These are phyloP conservation scores for Hozukius guyotensis DNA, from an alignment of 2,797 vertebrate genomes.

Conservation along the genomic window DNA sequence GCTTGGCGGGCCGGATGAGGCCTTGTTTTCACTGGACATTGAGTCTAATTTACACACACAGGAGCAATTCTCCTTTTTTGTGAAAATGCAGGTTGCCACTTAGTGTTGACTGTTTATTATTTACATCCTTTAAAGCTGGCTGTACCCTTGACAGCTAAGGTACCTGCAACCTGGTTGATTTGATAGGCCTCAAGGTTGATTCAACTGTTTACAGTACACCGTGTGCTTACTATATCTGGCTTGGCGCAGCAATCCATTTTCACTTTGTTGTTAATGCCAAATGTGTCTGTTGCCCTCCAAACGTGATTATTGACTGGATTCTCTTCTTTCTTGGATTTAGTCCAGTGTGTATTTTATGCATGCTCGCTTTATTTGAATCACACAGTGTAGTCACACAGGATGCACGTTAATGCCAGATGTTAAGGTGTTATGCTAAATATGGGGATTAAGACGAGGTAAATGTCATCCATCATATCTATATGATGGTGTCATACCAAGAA, in stretches of 20 bases:
- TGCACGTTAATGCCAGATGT: neutral
- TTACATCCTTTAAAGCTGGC: neutral
- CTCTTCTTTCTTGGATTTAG: neutral
- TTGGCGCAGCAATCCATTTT: constrained; percentile 2
- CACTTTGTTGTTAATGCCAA: constrained; percentile 19
- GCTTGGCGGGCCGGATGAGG: neutral
- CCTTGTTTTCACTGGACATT: neutral
- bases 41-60: neutral
- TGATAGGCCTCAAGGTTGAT: constrained; percentile 6
- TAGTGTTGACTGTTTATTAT: neutral
- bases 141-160: neutral
- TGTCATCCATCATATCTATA: neutral
- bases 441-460: neutral
- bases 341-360: neutral
- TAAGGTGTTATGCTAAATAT: neutral
- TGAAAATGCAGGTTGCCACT: neutral
- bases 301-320: neutral
- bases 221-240: constrained; percentile 14
- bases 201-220: constrained; percentile 1
- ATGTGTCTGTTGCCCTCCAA: neutral
- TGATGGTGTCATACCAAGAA: neutral
- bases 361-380: neutral
- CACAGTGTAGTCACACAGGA: neutral
- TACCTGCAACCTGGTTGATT: neutral
- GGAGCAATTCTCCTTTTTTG: neutral